Base-by-base conservation (phyloP, 2,888 invertebrate genomes). In the Pseudococcus longispinus region DNA sequence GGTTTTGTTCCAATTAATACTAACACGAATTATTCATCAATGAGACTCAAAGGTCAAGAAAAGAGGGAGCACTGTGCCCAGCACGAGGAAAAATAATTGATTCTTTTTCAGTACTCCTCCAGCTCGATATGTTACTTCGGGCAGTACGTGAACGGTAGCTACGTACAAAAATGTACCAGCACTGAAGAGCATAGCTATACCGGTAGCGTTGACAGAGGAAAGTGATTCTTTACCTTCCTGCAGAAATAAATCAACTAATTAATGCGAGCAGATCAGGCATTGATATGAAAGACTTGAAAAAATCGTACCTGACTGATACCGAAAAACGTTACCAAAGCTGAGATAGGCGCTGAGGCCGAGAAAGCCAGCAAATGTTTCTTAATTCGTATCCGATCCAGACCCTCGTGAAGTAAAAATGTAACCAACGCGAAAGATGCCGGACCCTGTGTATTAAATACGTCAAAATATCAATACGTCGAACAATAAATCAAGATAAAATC, bases 111-210 rank as follows among this genome's bases (percentile, higher is more conserved):
- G 93, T 26, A 88, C 88, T 29, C 89, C 89, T 23, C 90, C 90
- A 13, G 88, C 88, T 32, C 89, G 89, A n/a, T 89, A 89, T 29
- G 90, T 96, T 11, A 99, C 92, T 91, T 99, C 99, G 0, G 99
- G 99, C 83, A 99, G 91, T 0, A 99, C 98, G 91, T 99, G 99
- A 0, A 99, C 98, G 0, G 99, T 99, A 0, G 99, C 98, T 2
- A 99, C 99, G 91, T 99, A 99, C 0, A 99, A 92, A 92, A 99
- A 99, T 18, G 99, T 99, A 0, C 99, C 99, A 0, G 98, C 99
- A 74, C 98, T 98, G 91, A 99, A 99, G 51, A 99, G 91, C 98
- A 99, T 98, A 0, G 99, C 98, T 88, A 99, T 94, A 91, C 97
- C 99, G 37, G 99, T 99, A 1, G 97, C 97, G 90, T 98, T 97